phyloP scores from a whole-genome alignment of 64 coral and sea anemone genomes.

The Pocillopora damicornis region DNA sequence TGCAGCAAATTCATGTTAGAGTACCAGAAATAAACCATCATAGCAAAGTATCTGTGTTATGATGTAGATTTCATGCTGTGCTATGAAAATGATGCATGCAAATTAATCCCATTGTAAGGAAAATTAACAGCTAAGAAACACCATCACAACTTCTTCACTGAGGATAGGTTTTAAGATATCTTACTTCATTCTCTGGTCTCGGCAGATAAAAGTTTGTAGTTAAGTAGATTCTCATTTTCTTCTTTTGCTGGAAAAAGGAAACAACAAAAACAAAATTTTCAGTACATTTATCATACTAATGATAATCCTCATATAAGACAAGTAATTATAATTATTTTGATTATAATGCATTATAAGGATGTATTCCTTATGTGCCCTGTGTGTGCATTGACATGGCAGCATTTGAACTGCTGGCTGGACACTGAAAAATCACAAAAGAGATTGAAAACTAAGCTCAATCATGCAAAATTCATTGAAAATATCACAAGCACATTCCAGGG shows the following conservation, averaged over 20 bases:
- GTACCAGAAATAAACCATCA: too few species aligned
- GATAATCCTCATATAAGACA: neutral
- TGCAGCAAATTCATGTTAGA: too few species aligned
- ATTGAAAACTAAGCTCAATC: neutral
- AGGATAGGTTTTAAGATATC: too few species aligned
- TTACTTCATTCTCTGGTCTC: slow-evolving; percentile 84
- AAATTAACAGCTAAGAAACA: too few species aligned
- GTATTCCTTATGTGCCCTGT: slow-evolving; percentile 50
- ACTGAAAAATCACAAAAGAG: slow-evolving; percentile 37
- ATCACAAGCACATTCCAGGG: too few species aligned
- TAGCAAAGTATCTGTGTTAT: too few species aligned
- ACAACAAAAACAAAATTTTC: too few species aligned
- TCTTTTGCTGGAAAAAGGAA: slow-evolving; percentile 61
- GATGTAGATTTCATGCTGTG: neutral
- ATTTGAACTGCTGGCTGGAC: slow-evolving; percentile 51
- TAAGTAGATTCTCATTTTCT: slow-evolving; percentile 83
- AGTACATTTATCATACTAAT: neutral
- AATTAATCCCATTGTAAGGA: too few species aligned
- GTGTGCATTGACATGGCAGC: slow-evolving; percentile 63
- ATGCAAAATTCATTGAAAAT: neutral
- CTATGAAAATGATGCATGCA: too few species aligned
- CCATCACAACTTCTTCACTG: too few species aligned
- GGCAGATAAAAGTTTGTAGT: slow-evolving; percentile 89
- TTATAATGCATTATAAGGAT: slow-evolving; percentile 61
- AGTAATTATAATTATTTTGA: neutral